Evolutionary conservation across 2,888 invertebrate species (phyloP).

Genomic region (Stramonita haemastoma): DNA sequence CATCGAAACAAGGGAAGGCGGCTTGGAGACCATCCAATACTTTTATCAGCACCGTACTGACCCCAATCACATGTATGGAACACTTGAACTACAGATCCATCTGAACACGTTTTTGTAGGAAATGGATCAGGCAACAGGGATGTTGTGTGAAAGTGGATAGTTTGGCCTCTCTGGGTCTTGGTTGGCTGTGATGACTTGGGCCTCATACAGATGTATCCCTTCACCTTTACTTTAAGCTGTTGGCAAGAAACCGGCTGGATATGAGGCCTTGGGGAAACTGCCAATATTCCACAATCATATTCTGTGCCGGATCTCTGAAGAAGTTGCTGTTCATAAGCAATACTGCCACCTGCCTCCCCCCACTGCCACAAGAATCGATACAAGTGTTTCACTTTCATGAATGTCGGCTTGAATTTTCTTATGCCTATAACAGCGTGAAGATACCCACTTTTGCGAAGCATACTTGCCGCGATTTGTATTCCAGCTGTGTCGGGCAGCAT

Average conservation of each 20-base stretch:
- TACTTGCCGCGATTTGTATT: neutral
- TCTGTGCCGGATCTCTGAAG: constrained; percentile 16
- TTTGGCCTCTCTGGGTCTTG: too few species aligned
- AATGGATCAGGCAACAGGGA: neutral
- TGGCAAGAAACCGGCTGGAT: neutral
- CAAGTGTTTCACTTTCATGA: neutral
- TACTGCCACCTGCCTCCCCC: constrained; percentile 29
- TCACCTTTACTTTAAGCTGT: neutral
- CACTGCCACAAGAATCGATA: constrained; percentile 37
- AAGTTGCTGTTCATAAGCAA: constrained; percentile 24
- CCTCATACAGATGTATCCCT: constrained; percentile 34
- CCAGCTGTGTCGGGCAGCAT: neutral
- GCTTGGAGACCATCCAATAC: neutral
- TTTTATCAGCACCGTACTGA: neutral
- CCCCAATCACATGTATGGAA: constrained; percentile 28
- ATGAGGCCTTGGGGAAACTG: neutral
- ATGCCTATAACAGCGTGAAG: constrained; percentile 12
- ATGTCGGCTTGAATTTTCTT: neutral
- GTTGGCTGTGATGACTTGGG: neutral
- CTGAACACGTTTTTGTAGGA: constrained; percentile 27
- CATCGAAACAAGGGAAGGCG: constrained; percentile 15
- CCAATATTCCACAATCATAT: constrained; percentile 19
- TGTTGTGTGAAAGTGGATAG: neutral
- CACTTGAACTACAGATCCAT: constrained; percentile 35
- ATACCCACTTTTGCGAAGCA: constrained; percentile 5